Conservation (phyloP, 2,113 vertebrate genomes). For the Prinia subflava region DNA sequence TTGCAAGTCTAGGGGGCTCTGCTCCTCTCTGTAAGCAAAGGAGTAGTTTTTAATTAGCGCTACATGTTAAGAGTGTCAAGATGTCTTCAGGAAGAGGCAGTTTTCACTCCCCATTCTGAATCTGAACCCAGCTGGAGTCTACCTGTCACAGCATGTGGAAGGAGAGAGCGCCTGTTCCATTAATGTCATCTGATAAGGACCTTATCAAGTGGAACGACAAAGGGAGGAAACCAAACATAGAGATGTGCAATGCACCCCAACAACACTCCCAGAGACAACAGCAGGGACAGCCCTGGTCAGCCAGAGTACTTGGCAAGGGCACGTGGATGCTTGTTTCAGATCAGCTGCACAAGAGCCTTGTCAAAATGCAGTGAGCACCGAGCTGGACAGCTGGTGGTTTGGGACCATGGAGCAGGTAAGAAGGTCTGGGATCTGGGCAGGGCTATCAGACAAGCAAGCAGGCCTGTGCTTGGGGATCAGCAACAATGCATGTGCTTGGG, state of each 20-base stretch:
- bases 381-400: not conserved
- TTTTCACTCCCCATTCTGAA: not conserved
- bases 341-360: not conserved
- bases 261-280: not conserved
- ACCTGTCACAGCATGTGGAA: not conserved
- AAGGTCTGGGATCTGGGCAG: not conserved
- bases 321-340: not conserved
- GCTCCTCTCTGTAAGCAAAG: not conserved
- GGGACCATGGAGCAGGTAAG: not conserved
- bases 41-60: not conserved
- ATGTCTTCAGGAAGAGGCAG: not conserved
- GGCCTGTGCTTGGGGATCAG: not conserved
- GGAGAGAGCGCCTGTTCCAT: not conserved
- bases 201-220: not conserved
- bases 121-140: not conserved
- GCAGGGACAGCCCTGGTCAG: not conserved
- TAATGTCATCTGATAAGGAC: not conserved
- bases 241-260: fast-evolving
- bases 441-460: not conserved
- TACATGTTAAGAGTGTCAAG: not conserved
- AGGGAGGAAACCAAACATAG: not conserved
- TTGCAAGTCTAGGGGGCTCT: not conserved
- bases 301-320: not conserved
- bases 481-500: not conserved
- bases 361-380: not conserved